phyloP scores from a whole-genome alignment of 1,140 invertebrate species.

The Eriocheir sinensis region DNA sequence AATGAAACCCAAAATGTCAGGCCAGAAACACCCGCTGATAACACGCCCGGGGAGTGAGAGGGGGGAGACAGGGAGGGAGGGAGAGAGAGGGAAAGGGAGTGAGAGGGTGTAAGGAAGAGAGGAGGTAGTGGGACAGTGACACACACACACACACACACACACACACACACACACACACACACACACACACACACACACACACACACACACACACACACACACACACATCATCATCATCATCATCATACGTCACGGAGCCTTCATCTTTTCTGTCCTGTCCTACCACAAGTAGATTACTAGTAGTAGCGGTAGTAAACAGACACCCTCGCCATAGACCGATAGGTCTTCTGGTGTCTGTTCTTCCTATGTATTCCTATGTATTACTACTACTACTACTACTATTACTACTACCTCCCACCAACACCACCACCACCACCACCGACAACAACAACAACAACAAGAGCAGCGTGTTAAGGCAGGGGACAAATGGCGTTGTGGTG shows the following conservation, averaged over 20 bases:
- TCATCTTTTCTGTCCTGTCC: too few relatives aligned
- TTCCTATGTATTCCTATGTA: too few relatives aligned
- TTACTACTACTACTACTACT: too few relatives aligned
- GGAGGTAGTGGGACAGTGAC: background rate
- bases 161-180: background rate
- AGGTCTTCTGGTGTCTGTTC: too few relatives aligned
- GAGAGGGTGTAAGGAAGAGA: background rate
- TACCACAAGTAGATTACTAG: too few relatives aligned
- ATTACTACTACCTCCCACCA: too few relatives aligned
- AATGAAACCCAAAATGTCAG: conserved; percentile 39
- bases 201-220: background rate
- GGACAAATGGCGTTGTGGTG: conserved; percentile 6
- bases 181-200: background rate
- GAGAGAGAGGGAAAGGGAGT: background rate
- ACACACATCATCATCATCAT: background rate
- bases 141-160: background rate
- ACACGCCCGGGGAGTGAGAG: background rate
- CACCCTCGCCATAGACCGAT: too few relatives aligned
- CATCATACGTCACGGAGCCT: too few relatives aligned
- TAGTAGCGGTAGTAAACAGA: too few relatives aligned
- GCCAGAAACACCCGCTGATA: background rate
- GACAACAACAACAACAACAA: conserved; percentile 17
- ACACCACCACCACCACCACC: background rate
- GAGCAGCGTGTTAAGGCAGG: background rate
- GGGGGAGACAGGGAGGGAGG: conserved; percentile 7